Conservation (phyloP, 1,140 invertebrate genomes). For the Neodiprion lecontei region DNA sequence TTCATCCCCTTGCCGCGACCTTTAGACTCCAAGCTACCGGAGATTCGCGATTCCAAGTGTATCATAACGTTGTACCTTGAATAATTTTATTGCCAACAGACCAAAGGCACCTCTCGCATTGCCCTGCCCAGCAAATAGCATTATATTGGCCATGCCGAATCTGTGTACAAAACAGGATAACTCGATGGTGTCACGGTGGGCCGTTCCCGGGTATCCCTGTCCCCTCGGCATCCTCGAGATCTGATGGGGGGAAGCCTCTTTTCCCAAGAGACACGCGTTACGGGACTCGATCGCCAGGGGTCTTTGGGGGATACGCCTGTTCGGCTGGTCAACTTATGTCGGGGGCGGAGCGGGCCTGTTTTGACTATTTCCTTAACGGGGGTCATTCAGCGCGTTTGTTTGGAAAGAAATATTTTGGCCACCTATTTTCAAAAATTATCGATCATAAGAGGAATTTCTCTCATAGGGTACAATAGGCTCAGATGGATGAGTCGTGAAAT, state of each 20-base stretch:
- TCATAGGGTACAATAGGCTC: too few species aligned
- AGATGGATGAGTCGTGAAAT: too few species aligned
- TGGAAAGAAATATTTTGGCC: too few species aligned
- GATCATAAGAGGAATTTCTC: too few species aligned
- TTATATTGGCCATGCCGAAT: conserved; percentile 57
- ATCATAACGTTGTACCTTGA: conserved; percentile 5
- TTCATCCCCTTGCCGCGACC: background rate
- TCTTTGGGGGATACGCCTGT: conserved; percentile 10
- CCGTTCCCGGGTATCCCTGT: background rate
- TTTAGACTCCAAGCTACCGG: background rate
- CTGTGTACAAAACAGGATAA: conserved; percentile 54
- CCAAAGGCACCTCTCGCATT: background rate
- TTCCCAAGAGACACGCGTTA: conserved; percentile 35
- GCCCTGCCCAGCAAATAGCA: conserved; percentile 36
- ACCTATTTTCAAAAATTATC: too few species aligned
- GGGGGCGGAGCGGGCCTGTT: conserved; percentile 4
- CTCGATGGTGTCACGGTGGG: conserved; percentile 50
- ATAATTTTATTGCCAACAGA: conserved; percentile 7
- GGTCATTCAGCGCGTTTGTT: too few species aligned
- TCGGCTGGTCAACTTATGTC: background rate
- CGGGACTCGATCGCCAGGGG: conserved; percentile 1
- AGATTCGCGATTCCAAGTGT: background rate
- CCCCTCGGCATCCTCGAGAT: background rate
- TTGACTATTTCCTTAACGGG: conserved; percentile 6
- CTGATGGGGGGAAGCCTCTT: background rate